These are phyloP conservation scores for Perca flavescens DNA, from an alignment of 2,113 vertebrate species.

Conservation along the genomic window DNA sequence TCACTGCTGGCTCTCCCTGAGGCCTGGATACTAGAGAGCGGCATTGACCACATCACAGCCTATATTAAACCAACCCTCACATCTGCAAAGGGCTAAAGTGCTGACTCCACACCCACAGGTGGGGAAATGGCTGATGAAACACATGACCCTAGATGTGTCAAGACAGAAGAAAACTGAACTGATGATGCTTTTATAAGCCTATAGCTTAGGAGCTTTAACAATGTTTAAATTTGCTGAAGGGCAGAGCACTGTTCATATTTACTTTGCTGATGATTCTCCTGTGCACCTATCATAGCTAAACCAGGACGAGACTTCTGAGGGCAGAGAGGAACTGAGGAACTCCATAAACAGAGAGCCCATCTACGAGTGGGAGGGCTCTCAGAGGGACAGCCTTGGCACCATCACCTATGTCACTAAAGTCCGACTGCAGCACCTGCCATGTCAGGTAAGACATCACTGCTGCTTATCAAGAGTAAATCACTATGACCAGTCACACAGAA, in stretches of 20 bases:
- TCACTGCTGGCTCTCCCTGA: conserved; percentile 60
- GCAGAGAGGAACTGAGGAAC: conserved; percentile 87
- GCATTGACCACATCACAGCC: conserved; percentile 59
- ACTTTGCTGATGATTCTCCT: neutral
- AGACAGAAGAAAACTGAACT: conserved; percentile 9
- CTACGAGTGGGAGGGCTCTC: conserved; percentile 87
- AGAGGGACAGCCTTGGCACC: conserved; percentile 85
- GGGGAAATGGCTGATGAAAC: conserved; percentile 48
- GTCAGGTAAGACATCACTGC: conserved; percentile 84
- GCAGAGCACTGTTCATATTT: conserved; percentile 21
- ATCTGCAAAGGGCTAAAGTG: conserved; percentile 48
- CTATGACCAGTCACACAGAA: neutral
- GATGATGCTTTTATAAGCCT: neutral
- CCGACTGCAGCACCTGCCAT: conserved; percentile 93
- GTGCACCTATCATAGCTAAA: conserved; percentile 60
- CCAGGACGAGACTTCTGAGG: conserved; percentile 36
- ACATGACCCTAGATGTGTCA: conserved; percentile 36
- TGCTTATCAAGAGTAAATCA: conserved; percentile 43
- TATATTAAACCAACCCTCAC: conserved; percentile 41
- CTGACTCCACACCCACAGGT: conserved; percentile 65
- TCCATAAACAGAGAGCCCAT: conserved; percentile 88
- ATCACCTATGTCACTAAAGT: conserved; percentile 92
- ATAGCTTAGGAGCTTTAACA: neutral
- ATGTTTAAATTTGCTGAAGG: neutral
- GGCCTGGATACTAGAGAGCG: conserved; percentile 59